Percentiles rank a stretch among this genome's conserved stretches.
Evolutionary conservation across 2,888 invertebrate species (phyloP).

Genomic region (Macrophya annulata): DNA sequence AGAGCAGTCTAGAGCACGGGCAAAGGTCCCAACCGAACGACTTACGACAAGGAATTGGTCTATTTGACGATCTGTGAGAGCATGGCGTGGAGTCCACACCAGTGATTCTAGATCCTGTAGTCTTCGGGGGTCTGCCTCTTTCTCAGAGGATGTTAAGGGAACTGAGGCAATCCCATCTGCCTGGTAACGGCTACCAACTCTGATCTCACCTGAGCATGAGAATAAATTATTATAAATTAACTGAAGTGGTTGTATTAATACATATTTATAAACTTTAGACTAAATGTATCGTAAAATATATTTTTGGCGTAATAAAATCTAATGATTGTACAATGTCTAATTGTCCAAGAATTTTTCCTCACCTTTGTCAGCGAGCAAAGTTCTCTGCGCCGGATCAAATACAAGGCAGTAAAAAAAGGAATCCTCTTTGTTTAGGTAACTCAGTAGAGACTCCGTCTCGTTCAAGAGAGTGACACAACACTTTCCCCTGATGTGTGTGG

Average conservation of each 20-base stretch:
- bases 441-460: constrained; percentile 98
- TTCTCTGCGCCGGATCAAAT: constrained; percentile 99
- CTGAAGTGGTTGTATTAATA: neutral
- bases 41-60: constrained; percentile 98
- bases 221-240: neutral
- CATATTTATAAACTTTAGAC: neutral
- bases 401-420: constrained; percentile 99
- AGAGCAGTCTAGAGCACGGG: constrained; percentile 98
- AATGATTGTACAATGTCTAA: constrained; percentile 38
- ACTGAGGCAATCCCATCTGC: constrained; percentile 89
- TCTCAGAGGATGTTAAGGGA: constrained; percentile 81
- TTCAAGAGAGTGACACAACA: constrained; percentile 99
- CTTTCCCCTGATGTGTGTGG: constrained; percentile 99
- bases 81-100: constrained; percentile 97
- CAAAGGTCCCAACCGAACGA: constrained; percentile 98
- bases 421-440: constrained; percentile 99
- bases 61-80: constrained; percentile 96
- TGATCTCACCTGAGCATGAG: constrained; percentile 80
- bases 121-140: constrained; percentile 85
- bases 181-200: constrained; percentile 97
- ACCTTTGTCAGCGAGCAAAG: constrained; percentile 98
- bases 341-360: constrained; percentile 87
- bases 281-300: neutral
- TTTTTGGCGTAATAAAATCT: neutral
- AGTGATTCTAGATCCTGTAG: constrained; percentile 92